Percentiles rank a stretch among this genome's conserved stretches.
These are phyloP conservation scores for Drosophila insularis DNA, from an alignment of 1,140 invertebrate species.

Conservation along the genomic window DNA sequence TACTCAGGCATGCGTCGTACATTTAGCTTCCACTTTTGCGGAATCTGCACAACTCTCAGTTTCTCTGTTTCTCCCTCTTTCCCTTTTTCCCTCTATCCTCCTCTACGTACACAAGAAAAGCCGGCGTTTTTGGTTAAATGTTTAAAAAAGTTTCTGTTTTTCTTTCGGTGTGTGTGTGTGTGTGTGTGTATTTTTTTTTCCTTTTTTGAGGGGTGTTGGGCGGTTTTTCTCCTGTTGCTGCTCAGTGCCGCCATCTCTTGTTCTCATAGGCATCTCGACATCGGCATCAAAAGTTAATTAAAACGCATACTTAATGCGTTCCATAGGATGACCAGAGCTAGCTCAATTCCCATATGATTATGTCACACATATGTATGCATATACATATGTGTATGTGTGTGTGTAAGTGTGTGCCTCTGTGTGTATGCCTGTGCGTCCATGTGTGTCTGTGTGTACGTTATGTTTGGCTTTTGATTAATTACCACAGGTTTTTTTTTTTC, in stretches of 20 bases:
- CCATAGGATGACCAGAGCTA: constrained; percentile 15
- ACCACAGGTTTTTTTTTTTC: constrained; percentile 4
- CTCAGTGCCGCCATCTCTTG: constrained; percentile 24
- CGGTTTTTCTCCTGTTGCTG: constrained; percentile 34
- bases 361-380: neutral
- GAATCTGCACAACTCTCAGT: constrained; percentile 48
- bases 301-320: constrained; percentile 71
- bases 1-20: constrained; percentile 30
- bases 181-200: neutral
- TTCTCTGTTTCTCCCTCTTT: neutral
- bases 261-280: constrained; percentile 9
- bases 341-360: constrained; percentile 9
- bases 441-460: constrained; percentile 10
- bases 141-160: constrained; percentile 1
- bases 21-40: constrained; percentile 42
- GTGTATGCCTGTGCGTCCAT: neutral
- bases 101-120: neutral
- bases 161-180: neutral
- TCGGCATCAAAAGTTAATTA: constrained; percentile 70
- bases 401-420: neutral
- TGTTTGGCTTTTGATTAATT: constrained; percentile 14
- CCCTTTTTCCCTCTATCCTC: neutral
- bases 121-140: constrained; percentile 5
- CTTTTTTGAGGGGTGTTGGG: neutral
- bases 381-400: neutral